These are phyloP conservation scores for Hesperia comma DNA, from an alignment of 2,888 invertebrate species.

Conservation along the genomic window DNA sequence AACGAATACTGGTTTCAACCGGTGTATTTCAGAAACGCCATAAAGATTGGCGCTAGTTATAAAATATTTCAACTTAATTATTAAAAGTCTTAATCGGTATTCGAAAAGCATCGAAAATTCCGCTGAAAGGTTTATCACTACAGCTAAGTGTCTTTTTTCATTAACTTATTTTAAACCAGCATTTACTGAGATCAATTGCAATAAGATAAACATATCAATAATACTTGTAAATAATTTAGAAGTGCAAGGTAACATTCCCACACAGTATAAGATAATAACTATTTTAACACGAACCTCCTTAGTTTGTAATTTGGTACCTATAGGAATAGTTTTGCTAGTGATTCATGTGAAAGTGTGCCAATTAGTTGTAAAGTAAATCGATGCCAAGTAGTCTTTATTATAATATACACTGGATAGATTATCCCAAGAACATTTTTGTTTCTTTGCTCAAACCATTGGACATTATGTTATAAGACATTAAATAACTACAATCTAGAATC, in stretches of 20 bases:
- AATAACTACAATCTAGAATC: no score
- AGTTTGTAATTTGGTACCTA: slow-evolving; percentile 67
- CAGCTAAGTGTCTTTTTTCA: not conserved
- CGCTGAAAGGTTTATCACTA: no score
- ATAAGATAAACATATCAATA: slow-evolving; percentile 74
- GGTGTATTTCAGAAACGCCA: slow-evolving; percentile 19
- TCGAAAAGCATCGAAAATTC: no score
- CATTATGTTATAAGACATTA: no score
- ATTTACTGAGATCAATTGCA: slow-evolving; percentile 57
- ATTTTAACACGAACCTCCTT: slow-evolving; percentile 63
- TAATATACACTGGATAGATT: not conserved
- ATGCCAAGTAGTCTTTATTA: slow-evolving; percentile 26
- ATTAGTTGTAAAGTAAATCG: slow-evolving; percentile 66
- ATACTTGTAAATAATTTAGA: slow-evolving; percentile 56
- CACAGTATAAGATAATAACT: slow-evolving; percentile 45
- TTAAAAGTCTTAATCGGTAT: no score
- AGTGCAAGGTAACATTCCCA: slow-evolving; percentile 40
- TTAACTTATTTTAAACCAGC: slow-evolving; percentile 1
- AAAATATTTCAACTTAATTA: no score
- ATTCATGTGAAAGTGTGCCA: slow-evolving; percentile 83
- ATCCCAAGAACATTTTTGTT: not conserved
- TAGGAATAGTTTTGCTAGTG: slow-evolving; percentile 80
- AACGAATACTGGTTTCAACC: no score
- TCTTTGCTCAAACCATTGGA: not conserved
- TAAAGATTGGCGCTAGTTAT: no score